Evolutionary conservation across 2,888 invertebrate species (phyloP), one percentile per base, ranked within the genome.

Genomic region (Drosophila picticornis): DNA sequence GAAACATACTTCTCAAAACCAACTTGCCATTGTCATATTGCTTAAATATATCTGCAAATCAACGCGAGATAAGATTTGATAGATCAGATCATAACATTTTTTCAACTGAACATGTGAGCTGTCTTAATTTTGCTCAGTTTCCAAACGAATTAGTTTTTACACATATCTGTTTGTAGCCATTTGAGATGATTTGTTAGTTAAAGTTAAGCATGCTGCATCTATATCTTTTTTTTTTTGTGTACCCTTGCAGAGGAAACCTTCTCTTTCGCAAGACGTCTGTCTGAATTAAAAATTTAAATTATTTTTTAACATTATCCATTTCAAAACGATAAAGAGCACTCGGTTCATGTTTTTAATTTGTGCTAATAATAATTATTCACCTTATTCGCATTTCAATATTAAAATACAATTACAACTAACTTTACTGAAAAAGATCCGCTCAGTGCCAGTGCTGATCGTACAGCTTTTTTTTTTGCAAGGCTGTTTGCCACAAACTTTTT

Each of bases 51-150:
- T 11, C 25, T 34, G 22, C 16, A 50, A 56, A 57, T 43, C 22
- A 25, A 68, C 34, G 57, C 46, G 32, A 32, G 48, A 50, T 19
- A 58, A 22, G 29, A 63, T 64, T 46, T 25, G 32, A 50, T 36
- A 22, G 27, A 64, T 56, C 32, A 40, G 46, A 56, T 68, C 22
- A 61, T 43, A 27, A 22, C 10, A n/a, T 16, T 51, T 48, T 48
- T 29, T 43, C 31, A 55, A 40, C 50, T 74, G 77, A 66, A 66
- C 72, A 78, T 81, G 89, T 77, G 72, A 62, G 25, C 43, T 84
- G 89, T 89, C 57, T 84, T 84, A 84, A 84, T 84, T 89, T 89
- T 84, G 84, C 70, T 69, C 34, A 69, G 70, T 72, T 74, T 56
- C 16, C 43, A 53, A 65, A 27, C 13, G 34, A 51, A 63, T 52